Conservation (phyloP, 2,113 vertebrate genomes). For the Zosterops lateralis region DNA sequence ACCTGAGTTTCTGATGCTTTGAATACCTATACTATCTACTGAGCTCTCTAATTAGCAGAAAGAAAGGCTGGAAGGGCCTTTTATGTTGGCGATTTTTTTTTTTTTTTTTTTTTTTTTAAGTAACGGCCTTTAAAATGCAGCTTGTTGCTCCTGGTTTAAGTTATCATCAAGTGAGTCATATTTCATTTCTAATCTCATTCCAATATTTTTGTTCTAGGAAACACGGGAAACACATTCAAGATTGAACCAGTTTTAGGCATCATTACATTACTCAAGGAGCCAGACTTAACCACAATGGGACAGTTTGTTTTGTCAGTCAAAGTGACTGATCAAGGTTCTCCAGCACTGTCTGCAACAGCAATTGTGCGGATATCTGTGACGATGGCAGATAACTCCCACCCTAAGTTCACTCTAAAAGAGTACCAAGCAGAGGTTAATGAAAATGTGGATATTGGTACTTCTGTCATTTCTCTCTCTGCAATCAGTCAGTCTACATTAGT, state of each 20-base stretch:
- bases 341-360: slow-evolving; percentile 86
- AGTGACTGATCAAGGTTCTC: slow-evolving; percentile 87
- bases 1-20: background rate
- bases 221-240: slow-evolving; percentile 88
- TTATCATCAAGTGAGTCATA: background rate
- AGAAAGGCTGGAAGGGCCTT: background rate
- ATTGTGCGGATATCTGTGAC: slow-evolving; percentile 89
- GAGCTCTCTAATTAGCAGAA: background rate
- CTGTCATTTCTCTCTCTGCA: slow-evolving; percentile 85
- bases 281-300: slow-evolving; percentile 86
- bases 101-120: background rate
- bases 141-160: background rate
- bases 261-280: slow-evolving; percentile 86
- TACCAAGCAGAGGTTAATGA: slow-evolving; percentile 92
- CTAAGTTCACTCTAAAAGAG: slow-evolving; percentile 88
- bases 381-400: slow-evolving; percentile 90
- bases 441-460: slow-evolving; percentile 86
- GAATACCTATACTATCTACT: background rate
- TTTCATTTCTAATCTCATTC: slow-evolving; percentile 41
- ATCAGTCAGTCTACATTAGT: slow-evolving; percentile 91
- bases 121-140: background rate
- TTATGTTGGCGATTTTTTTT: rapidly evolving
- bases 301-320: slow-evolving; percentile 92
- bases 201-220: slow-evolving; percentile 80
- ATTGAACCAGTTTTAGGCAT: slow-evolving; percentile 93